A percentile compares a stretch with the other conserved stretches of the same genome.
These are phyloP conservation scores for Hypomecis atomaria DNA, from an alignment of 2,888 invertebrate genomes.

Conservation along the genomic window DNA sequence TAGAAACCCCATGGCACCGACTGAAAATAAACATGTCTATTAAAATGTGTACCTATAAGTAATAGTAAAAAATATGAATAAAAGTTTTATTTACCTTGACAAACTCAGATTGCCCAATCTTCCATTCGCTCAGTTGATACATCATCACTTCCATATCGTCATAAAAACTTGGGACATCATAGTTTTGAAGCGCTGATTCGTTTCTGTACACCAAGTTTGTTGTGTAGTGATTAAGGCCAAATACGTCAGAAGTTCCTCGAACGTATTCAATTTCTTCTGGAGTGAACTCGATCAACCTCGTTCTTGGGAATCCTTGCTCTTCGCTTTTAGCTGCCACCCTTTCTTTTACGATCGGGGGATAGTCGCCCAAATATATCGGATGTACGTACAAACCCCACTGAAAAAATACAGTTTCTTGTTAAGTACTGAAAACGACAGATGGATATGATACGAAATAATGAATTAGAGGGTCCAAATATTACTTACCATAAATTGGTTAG, in stretches of 20 bases:
- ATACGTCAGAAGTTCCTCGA: constrained; percentile 58
- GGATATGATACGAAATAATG: too few relatives aligned
- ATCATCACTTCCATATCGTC: constrained; percentile 47
- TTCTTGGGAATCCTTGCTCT: constrained; percentile 68
- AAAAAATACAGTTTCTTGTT: constrained; percentile 10
- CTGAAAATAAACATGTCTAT: constrained; percentile 30
- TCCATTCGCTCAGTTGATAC: constrained; percentile 45
- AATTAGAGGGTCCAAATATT: neutral
- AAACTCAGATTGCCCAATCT: constrained; percentile 43
- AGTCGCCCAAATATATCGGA: constrained; percentile 86
- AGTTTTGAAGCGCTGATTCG: constrained; percentile 43
- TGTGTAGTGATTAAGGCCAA: constrained; percentile 87
- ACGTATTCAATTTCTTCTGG: constrained; percentile 63
- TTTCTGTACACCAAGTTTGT: constrained; percentile 60
- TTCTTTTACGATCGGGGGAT: constrained; percentile 84
- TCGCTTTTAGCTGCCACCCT: constrained; percentile 80
- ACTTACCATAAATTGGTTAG: constrained; percentile 74
- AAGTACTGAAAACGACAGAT: too few relatives aligned
- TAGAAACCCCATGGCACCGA: constrained; percentile 82
- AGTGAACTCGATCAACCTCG: constrained; percentile 72
- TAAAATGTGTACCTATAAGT: too few relatives aligned
- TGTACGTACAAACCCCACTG: constrained; percentile 84
- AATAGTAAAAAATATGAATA: neutral
- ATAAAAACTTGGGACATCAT: constrained; percentile 46
- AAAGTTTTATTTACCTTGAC: constrained; percentile 33